phyloP scores from a whole-genome alignment of 2,113 vertebrate species.

The Scolopax mira region DNA sequence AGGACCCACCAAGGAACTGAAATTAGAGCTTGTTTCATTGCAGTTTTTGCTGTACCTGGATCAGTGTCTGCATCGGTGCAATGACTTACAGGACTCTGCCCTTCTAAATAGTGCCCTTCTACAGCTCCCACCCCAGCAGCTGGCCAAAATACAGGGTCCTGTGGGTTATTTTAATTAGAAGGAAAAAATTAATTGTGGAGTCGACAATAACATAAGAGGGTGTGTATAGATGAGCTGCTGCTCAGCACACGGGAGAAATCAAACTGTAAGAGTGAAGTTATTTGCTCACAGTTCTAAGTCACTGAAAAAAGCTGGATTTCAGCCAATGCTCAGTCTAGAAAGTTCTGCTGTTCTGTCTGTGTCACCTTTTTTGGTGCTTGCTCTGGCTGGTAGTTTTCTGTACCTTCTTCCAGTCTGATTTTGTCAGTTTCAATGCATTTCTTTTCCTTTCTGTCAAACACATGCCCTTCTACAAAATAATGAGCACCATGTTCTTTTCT shows the following conservation, averaged over 20 bases:
- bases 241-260: background rate
- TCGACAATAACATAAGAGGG: background rate
- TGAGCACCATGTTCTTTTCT: background rate
- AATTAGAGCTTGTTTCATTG: background rate
- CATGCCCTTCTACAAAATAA: rapidly evolving
- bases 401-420: background rate
- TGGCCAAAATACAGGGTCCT: background rate
- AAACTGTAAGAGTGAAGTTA: background rate
- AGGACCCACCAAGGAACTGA: background rate
- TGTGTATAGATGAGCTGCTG: background rate
- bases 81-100: background rate
- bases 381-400: background rate
- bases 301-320: background rate
- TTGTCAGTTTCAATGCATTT: background rate
- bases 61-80: background rate
- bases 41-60: background rate
- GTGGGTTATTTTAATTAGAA: background rate
- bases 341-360: background rate
- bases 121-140: background rate
- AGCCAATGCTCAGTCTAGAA: background rate
- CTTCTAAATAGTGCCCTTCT: background rate
- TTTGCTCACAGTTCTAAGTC: background rate
- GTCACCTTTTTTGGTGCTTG: background rate
- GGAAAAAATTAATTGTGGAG: background rate
- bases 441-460: background rate